Evolutionary conservation across 2,888 invertebrate species (phyloP).

Genomic region (Mesochorus sp.): DNA sequence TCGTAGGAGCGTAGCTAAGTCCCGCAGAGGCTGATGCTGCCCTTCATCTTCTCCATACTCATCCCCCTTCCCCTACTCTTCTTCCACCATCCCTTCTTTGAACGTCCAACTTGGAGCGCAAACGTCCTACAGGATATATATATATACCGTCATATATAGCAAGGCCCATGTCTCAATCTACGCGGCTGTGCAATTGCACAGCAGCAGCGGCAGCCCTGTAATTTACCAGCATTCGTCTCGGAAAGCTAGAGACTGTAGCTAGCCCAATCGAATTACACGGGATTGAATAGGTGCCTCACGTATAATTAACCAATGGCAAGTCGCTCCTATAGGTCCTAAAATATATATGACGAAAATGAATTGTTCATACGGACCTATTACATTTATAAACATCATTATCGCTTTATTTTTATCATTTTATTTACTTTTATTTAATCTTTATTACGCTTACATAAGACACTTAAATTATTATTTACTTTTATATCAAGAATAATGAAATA

Average conservation of each 20-base stretch:
- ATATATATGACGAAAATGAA: conserved; percentile 45
- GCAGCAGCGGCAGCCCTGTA: conserved; percentile 47
- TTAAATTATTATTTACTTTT: too few relatives aligned
- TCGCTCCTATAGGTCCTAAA: neutral
- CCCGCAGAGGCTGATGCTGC: conserved; percentile 30
- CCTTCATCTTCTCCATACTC: conserved; percentile 55
- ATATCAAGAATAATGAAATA: too few relatives aligned
- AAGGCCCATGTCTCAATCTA: neutral
- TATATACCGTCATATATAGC: neutral
- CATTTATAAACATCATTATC: neutral
- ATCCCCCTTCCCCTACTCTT: neutral
- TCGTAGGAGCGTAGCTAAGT: conserved; percentile 59
- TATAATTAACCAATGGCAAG: conserved; percentile 32
- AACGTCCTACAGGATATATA: conserved; percentile 29
- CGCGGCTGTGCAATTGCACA: conserved; percentile 24
- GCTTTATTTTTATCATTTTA: too few relatives aligned
- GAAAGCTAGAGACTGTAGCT: conserved; percentile 40
- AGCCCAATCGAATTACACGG: conserved; percentile 43
- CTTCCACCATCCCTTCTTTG: neutral
- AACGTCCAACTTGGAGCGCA: neutral
- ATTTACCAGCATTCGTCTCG: conserved; percentile 69
- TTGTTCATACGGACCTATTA: neutral
- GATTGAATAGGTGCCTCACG: conserved; percentile 43
- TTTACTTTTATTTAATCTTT: too few relatives aligned
- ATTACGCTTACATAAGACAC: too few relatives aligned